Evolutionary conservation across 2,888 invertebrate species (phyloP).

Genomic region (Tetanocera ferruginea): DNA sequence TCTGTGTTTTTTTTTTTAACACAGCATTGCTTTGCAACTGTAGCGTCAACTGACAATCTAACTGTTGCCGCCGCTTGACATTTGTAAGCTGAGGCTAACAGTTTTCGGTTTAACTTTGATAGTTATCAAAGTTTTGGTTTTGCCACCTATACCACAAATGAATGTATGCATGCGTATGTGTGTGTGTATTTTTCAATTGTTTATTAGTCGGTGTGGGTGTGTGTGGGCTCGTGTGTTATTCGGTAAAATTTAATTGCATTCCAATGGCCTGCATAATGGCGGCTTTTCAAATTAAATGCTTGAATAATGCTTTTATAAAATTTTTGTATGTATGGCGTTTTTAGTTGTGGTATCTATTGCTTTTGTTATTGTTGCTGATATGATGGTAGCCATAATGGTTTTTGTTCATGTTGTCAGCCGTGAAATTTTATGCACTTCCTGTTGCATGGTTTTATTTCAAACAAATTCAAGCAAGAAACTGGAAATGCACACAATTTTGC

Average conservation of each 20-base stretch:
- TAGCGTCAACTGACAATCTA: conserved; percentile 8
- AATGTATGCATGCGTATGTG: too few relatives aligned
- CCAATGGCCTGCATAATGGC: conserved; percentile 27
- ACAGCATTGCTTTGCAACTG: background rate
- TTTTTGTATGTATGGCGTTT: background rate
- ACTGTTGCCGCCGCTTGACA: conserved; percentile 16
- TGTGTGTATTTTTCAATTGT: background rate
- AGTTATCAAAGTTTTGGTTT: background rate
- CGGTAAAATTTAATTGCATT: conserved; percentile 33
- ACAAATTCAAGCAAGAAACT: too few relatives aligned
- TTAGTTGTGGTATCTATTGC: background rate
- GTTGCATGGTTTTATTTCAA: background rate
- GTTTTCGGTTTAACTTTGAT: conserved; percentile 24
- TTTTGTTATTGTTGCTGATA: background rate
- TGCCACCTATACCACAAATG: background rate
- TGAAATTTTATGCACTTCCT: background rate
- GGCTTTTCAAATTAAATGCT: conserved; percentile 30
- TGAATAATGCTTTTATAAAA: background rate
- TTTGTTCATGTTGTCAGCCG: background rate
- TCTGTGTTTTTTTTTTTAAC: background rate
- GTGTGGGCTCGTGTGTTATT: background rate
- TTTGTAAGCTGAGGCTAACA: conserved; percentile 29
- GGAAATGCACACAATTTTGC: too few relatives aligned
- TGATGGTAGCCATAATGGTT: background rate
- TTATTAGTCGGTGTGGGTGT: too few relatives aligned